Evolutionary conservation across 2,797 vertebrate genomes (phyloP).

Genomic region (Notolepis coatsorum): DNA sequence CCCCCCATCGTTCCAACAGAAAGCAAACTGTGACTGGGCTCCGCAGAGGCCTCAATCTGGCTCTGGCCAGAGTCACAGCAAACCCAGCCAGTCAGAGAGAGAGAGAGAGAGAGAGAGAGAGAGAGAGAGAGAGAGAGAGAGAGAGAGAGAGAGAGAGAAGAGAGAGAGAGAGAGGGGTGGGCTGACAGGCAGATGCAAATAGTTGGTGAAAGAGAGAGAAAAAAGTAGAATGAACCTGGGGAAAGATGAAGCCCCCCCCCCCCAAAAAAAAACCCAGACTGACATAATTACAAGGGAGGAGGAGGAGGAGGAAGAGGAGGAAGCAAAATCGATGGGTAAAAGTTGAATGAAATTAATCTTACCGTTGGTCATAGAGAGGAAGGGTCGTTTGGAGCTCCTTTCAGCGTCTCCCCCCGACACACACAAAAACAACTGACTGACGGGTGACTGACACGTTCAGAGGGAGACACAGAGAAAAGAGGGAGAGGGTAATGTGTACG

Average conservation of each 20-base stretch:
- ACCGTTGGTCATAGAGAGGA: slow-evolving; percentile 80
- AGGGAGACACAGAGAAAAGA: slow-evolving; percentile 69
- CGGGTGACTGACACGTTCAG: slow-evolving; percentile 74
- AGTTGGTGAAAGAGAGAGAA: slow-evolving; percentile 18
- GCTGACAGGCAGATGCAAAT: neutral
- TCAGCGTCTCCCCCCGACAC: slow-evolving; percentile 59
- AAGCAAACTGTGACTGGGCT: slow-evolving; percentile 63
- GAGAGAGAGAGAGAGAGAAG: neutral
- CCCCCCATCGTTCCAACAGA: slow-evolving; percentile 60
- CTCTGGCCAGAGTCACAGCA: slow-evolving; percentile 51
- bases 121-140: neutral
- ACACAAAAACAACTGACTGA: slow-evolving; percentile 72
- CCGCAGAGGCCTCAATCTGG: slow-evolving; percentile 69
- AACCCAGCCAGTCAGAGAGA: slow-evolving; percentile 37
- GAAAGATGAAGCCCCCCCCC: slow-evolving; percentile 22
- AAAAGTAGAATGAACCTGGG: slow-evolving; percentile 31
- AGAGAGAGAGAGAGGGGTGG: neutral
- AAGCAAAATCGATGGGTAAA: slow-evolving; percentile 3
- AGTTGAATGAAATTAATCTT: slow-evolving; percentile 66
- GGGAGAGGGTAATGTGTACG: slow-evolving; percentile 42
- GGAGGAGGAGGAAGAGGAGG: neutral
- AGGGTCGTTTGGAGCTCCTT: slow-evolving; percentile 56
- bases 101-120: slow-evolving; percentile 8
- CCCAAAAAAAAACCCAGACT: slow-evolving; percentile 23
- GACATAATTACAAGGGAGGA: neutral